Evolutionary conservation across 2,888 invertebrate species (phyloP).

Genomic region (Apodemia hepburni): DNA sequence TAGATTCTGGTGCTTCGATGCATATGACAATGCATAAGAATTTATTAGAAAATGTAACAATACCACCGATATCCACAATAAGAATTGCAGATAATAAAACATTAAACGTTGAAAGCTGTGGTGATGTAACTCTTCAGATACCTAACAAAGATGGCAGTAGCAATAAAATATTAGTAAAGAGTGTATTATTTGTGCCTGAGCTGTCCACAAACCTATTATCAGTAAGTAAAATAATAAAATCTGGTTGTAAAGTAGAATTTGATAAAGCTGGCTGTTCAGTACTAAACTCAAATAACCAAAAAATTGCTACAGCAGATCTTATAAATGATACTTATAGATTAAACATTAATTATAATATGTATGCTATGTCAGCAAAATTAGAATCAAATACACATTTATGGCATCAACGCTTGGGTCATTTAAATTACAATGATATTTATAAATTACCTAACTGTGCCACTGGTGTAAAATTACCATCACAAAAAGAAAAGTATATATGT

Average conservation of each 20-base stretch:
- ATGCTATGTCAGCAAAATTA: constrained; percentile 18
- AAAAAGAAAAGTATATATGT: constrained; percentile 20
- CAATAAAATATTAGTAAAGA: constrained; percentile 21
- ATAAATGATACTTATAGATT: constrained; percentile 28
- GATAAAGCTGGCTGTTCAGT: constrained; percentile 1
- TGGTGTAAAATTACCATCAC: constrained; percentile 21
- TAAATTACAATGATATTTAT: constrained; percentile 24
- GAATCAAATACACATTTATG: constrained; percentile 20
- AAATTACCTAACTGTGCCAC: constrained; percentile 24
- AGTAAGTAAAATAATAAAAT: constrained; percentile 28
- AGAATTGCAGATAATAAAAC: constrained; percentile 26
- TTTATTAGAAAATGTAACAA: constrained; percentile 20
- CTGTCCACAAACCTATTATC: constrained; percentile 27
- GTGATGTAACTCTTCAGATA: constrained; percentile 16
- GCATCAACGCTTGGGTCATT: constrained; percentile 28
- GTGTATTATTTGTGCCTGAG: constrained; percentile 29
- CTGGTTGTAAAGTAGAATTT: constrained; percentile 17
- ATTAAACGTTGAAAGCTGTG: constrained; percentile 21
- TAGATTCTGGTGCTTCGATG: constrained; percentile 1
- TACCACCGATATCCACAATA: constrained; percentile 24
- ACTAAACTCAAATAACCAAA: not conserved
- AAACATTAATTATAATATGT: constrained; percentile 19
- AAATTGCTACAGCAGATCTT: constrained; percentile 23
- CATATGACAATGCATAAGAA: not conserved
- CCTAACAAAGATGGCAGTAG: constrained; percentile 16